These are phyloP conservation scores for Archips crataeganus DNA, from an alignment of 2,888 invertebrate genomes.

Conservation along the genomic window DNA sequence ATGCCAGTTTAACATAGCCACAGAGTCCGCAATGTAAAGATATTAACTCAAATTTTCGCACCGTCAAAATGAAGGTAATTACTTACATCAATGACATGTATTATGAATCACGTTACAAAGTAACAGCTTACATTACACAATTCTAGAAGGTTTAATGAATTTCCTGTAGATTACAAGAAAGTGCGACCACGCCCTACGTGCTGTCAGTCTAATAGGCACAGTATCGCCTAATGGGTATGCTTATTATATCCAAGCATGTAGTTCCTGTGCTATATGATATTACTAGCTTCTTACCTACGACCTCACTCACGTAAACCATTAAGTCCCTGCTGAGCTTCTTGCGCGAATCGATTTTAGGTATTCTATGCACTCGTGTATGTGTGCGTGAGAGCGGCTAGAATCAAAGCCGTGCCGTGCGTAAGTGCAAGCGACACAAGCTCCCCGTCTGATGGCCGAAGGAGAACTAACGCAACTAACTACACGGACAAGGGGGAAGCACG, in stretches of 20 bases:
- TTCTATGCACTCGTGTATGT: no score
- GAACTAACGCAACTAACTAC: no score
- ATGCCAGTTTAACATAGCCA: not conserved
- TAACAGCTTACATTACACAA: slow-evolving; percentile 41
- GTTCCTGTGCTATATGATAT: slow-evolving; percentile 58
- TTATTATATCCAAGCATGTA: slow-evolving; percentile 71
- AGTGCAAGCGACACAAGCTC: no score
- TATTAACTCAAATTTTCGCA: not conserved
- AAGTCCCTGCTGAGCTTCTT: no score
- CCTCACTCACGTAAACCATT: no score
- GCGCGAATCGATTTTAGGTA: no score
- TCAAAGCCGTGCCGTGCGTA: no score
- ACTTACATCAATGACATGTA: not conserved
- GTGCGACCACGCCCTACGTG: slow-evolving; percentile 35
- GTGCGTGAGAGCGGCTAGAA: no score
- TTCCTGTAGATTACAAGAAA: slow-evolving; percentile 49
- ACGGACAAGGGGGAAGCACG: no score
- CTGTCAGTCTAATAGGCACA: slow-evolving; percentile 53
- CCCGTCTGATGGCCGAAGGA: no score
- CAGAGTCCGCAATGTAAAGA: no score
- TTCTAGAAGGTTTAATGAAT: slow-evolving; percentile 53
- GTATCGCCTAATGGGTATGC: slow-evolving; percentile 72
- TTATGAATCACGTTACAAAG: slow-evolving; percentile 19
- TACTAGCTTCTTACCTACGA: slow-evolving; percentile 12
- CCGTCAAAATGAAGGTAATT: no score